Evolutionary conservation across 2,113 vertebrate species (phyloP), one percentile per base, ranked within the genome.

Genomic region (Chaenogobius annularis): DNA sequence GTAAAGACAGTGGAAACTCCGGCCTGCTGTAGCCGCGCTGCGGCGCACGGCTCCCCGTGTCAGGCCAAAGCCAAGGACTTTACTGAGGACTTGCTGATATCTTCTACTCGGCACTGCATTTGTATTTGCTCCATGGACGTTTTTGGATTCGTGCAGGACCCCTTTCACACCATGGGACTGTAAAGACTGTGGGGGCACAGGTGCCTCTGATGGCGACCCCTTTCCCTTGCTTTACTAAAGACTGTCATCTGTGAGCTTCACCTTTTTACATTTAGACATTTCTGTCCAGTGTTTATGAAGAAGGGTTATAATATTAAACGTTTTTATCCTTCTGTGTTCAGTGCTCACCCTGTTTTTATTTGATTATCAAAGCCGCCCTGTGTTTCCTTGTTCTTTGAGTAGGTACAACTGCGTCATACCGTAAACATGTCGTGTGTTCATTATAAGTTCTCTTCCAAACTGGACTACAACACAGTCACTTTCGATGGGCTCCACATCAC

Each of bases 381-480:
- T 91, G 77, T 78, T 72, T 66, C 70, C 31, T 82, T 74, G 78
- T 85, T 85, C 68, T 58, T 80, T 82, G 62, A 87, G 40, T 80
- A 78, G 76, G 76, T 86, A 63, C 70, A 77, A 82, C 26, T 61
- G 87, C 79, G 22, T 58, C 55, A 56, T 82, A 70, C 63, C 89
- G 80, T 89, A 64, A 93, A 90, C 70, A 99, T 99, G 98, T 99
- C 97, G 91, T 98, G 96, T 95, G 95, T 99, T 87, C 98, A 99
- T 81, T 99, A 99, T 92, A 98, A 99, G 91, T 99, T 99, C 92
- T 98, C 95, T 73, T 96, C 97, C 79, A 99, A 98, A 94, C 96
- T 97, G 84, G 97, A 97, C 93, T 99, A 99, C 91, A 98, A 99
- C 75, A 99, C 96, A 78, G 96, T 99, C 90, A 98, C 97, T 81